Evolutionary conservation across 2,797 vertebrate species (phyloP).

Genomic region (Sternotherus odoratus): DNA sequence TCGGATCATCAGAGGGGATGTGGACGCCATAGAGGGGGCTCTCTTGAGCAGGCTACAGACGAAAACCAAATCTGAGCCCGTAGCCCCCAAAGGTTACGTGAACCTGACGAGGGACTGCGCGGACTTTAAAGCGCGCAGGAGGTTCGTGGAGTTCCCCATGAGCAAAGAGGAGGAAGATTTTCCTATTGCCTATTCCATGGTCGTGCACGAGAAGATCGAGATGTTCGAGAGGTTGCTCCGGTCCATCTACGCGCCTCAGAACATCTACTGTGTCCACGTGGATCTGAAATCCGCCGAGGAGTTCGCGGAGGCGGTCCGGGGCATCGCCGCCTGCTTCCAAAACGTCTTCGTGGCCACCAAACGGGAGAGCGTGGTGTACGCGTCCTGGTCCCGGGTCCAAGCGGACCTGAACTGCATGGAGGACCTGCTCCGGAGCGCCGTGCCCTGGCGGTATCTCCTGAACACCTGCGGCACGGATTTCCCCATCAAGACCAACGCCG

Average conservation of each 20-base stretch:
- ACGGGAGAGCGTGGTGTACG: slow-evolving; percentile 83
- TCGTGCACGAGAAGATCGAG: slow-evolving; percentile 88
- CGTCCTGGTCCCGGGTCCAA: slow-evolving; percentile 89
- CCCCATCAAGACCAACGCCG: slow-evolving; percentile 89
- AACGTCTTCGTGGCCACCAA: slow-evolving; percentile 89
- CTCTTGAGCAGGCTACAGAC: slow-evolving; percentile 62
- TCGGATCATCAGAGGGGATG: slow-evolving; percentile 78
- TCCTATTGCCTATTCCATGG: slow-evolving; percentile 90
- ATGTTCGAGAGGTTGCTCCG: slow-evolving; percentile 90
- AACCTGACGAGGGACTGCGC: slow-evolving; percentile 83
- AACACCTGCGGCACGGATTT: slow-evolving; percentile 91
- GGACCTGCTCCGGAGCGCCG: slow-evolving; percentile 80
- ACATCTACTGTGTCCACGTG: slow-evolving; percentile 89
- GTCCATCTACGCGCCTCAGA: slow-evolving; percentile 88
- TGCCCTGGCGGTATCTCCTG: slow-evolving; percentile 88
- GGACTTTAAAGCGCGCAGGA: slow-evolving; percentile 74
- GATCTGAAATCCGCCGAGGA: slow-evolving; percentile 82
- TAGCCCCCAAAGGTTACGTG: slow-evolving; percentile 80
- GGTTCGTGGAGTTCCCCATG: slow-evolving; percentile 78
- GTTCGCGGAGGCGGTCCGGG: slow-evolving; percentile 80
- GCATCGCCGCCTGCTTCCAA: slow-evolving; percentile 84
- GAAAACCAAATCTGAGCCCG: slow-evolving; percentile 4
- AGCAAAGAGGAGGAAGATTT: slow-evolving; percentile 85
- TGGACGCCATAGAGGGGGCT: slow-evolving; percentile 12
- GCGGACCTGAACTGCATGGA: slow-evolving; percentile 91